Evolutionary conservation across 1,140 invertebrate genomes (phyloP), one percentile per base, ranked within the genome.

Genomic region (Saccostrea cuccullata): DNA sequence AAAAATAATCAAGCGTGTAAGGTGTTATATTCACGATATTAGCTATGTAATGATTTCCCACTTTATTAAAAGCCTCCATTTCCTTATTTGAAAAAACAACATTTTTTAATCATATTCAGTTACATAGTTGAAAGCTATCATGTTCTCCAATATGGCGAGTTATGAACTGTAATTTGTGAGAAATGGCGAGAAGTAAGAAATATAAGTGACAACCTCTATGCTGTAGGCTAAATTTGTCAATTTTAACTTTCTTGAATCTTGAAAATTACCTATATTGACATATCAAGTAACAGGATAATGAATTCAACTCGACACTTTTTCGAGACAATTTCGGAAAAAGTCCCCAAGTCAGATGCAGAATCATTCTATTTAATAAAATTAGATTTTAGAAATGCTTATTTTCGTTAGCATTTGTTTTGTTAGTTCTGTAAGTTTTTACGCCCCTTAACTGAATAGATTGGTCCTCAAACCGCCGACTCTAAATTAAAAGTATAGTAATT

Each of bases 251-350:
- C 60, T 67, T 23, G 20, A n/a, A 12, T 77, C 58, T 30, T 30
- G 23, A 77, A 15, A 77, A 77, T 77, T 77, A 77, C 70, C 15
- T 30, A 77, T 15, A 36, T 23, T 47, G 47, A 47, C 9, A 64
- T 77, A 77, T 77, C 70, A 30, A 30, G 15, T 77, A 77, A 77
- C 70, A 30, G 15, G 70, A 36, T 77, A 30, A 77, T 77, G 23
- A 77, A 12, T 30, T 64, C 5, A 64, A 64, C 15, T 64, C 58
- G 58, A 64, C 58, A 64, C 47, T 9, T 47, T 9, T 9, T 47
- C 47, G 5, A 47, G 47, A 47, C 9, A 47, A 47, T 47, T 47
- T 47, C 47, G 47, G 9, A 47, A 9, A 47, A 47, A 47, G 47
- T 47, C 47, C 47, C 9, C 47, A 47, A 47, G 47, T 47, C 47